phyloP scores from a whole-genome alignment of 1,140 invertebrate genomes.

The Argopecten irradians region DNA sequence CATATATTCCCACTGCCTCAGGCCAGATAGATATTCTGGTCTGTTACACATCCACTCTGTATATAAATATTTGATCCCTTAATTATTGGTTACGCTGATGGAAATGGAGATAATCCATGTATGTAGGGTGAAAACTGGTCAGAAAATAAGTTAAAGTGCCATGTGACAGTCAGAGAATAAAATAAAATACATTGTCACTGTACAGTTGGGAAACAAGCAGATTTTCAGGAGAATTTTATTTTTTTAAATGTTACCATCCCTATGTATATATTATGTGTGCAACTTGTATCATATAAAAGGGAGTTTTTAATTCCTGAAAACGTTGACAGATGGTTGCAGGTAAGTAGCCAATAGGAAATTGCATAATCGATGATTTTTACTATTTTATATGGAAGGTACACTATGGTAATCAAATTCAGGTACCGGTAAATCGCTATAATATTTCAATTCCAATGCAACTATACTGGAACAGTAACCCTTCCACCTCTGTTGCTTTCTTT shows the following conservation, averaged over 20 bases:
- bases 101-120: neutral
- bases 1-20: neutral
- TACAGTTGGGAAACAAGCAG: no score
- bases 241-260: no score
- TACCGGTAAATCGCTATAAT: no score
- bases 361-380: no score
- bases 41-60: neutral
- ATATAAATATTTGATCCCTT: neutral
- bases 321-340: neutral
- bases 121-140: neutral
- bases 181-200: no score
- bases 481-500: no score
- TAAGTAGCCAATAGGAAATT: neutral
- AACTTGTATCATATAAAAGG: neutral
- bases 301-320: neutral
- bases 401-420: no score
- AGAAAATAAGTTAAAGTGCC: neutral
- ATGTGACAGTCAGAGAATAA: neutral
- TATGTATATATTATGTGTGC: no score
- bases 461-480: no score
- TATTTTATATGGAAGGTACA: no score
- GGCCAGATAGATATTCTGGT: neutral
- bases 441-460: no score
- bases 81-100: neutral
- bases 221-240: no score